phyloP scores from a whole-genome alignment of 2,113 vertebrate genomes.

The Sapajus apella region DNA sequence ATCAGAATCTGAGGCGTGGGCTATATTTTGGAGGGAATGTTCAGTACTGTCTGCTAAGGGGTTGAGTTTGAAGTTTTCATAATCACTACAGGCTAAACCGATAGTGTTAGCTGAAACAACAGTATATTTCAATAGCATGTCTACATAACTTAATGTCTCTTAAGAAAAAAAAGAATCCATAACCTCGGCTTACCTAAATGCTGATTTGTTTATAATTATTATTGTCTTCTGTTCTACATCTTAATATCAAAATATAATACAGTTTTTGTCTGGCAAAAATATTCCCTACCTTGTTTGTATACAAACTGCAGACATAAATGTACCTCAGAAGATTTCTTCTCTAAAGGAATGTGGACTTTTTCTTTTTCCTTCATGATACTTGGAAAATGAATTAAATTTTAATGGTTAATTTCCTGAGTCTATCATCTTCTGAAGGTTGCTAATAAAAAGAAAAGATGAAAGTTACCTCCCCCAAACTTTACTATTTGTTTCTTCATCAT shows the following conservation, averaged over 20 bases:
- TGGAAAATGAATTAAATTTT: conserved; percentile 59
- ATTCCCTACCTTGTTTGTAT: not conserved
- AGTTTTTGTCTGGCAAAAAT: not conserved
- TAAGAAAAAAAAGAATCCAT: not conserved
- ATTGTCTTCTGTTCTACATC: not conserved
- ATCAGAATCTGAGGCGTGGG: not conserved
- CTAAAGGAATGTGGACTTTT: not conserved
- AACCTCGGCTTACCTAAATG: not conserved
- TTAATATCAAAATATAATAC: not conserved
- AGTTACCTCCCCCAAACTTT: not conserved
- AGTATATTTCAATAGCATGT: not conserved
- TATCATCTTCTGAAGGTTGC: conserved; percentile 35
- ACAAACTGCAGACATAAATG: not conserved
- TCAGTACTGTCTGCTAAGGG: not conserved
- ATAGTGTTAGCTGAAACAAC: not conserved
- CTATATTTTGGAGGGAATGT: not conserved
- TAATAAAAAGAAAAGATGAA: conserved; percentile 35
- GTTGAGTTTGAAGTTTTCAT: not conserved
- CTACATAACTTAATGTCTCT: not conserved
- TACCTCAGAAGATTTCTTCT: conserved; percentile 25
- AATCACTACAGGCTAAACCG: not conserved
- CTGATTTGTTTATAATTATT: not conserved
- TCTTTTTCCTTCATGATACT: not conserved
- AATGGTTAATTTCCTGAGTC: conserved; percentile 30
- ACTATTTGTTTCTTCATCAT: not conserved